Evolutionary conservation across 2,797 vertebrate genomes (phyloP).

Genomic region (Pachyuromys duprasi): DNA sequence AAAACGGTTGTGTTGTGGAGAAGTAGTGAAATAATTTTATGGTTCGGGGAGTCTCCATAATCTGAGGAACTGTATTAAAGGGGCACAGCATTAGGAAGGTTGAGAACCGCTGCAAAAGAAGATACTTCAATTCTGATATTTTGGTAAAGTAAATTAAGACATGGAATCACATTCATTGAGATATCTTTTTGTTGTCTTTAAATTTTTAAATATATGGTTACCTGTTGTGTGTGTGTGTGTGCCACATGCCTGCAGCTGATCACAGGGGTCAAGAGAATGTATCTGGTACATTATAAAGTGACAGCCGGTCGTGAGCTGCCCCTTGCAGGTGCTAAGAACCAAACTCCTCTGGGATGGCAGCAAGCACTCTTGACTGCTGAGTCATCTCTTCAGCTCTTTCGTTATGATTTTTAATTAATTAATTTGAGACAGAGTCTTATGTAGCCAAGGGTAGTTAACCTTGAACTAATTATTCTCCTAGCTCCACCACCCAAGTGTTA

Average conservation of each 20-base stretch:
- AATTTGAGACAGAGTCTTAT: background rate
- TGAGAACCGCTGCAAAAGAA: background rate
- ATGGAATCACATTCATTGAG: background rate
- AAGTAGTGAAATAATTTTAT: background rate
- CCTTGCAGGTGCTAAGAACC: too few species aligned
- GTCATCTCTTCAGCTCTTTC: background rate
- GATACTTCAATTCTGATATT: background rate
- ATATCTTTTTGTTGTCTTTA: background rate
- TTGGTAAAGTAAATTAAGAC: conserved; percentile 35
- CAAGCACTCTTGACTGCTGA: background rate
- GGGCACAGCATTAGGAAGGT: background rate
- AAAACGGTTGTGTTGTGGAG: background rate
- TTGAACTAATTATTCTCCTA: background rate
- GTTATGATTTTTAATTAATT: background rate
- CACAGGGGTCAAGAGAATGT: background rate
- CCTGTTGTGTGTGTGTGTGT: background rate
- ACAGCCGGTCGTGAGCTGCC: background rate
- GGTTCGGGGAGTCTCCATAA: background rate
- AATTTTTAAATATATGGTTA: background rate
- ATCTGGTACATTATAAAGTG: background rate
- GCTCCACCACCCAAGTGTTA: background rate
- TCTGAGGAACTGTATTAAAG: background rate
- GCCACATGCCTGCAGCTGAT: background rate
- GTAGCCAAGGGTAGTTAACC: background rate
- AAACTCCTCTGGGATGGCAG: background rate